Evolutionary conservation across 2,113 vertebrate genomes (phyloP).

Genomic region (Myanophis thanlyinensis): DNA sequence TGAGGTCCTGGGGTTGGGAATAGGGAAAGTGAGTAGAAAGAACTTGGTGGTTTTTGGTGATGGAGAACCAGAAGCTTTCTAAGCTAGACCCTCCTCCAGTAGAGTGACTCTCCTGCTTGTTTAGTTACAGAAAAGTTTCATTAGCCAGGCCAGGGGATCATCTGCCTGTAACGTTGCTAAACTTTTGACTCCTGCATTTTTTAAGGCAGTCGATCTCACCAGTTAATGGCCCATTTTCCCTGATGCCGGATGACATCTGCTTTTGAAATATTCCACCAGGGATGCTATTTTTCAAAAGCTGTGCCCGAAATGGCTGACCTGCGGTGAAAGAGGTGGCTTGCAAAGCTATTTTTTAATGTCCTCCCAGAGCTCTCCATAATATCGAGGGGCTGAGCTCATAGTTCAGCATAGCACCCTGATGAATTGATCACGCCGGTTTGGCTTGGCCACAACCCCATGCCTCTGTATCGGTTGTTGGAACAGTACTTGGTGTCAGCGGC

Average conservation of each 20-base stretch:
- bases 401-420: not conserved
- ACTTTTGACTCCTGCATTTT: constrained; percentile 43
- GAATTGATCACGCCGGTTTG: not conserved
- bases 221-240: constrained; percentile 33
- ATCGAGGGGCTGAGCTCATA: not conserved
- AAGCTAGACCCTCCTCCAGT: not conserved
- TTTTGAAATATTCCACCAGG: constrained; percentile 38
- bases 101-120: not conserved
- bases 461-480: not conserved
- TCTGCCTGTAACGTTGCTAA: constrained; percentile 31
- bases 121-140: constrained; percentile 19
- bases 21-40: not conserved
- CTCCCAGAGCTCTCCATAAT: not conserved
- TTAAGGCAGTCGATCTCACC: constrained; percentile 20
- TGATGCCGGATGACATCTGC: constrained; percentile 8
- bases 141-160: constrained; percentile 12
- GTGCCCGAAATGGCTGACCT: constrained; percentile 6
- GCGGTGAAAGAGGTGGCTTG: not conserved
- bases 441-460: not conserved
- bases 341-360: constrained; percentile 2
- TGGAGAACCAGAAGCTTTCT: not conserved
- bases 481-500: not conserved
- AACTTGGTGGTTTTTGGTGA: not conserved
- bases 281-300: constrained; percentile 23
- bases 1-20: not conserved